phyloP scores from a whole-genome alignment of 2,888 invertebrate genomes.

The Eurytoma californica region DNA sequence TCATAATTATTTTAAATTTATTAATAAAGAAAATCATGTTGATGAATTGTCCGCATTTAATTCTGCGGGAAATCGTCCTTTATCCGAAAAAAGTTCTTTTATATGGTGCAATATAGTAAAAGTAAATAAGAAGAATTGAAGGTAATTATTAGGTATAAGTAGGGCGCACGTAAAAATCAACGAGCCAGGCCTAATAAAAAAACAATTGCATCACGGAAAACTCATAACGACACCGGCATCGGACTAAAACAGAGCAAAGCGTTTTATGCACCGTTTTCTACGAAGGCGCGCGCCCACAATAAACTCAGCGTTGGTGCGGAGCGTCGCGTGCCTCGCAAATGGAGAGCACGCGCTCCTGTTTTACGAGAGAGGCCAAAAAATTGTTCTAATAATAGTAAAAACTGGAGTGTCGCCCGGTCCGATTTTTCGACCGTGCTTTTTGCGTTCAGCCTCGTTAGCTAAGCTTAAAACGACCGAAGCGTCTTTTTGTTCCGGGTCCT shows the following conservation, averaged over 20 bases:
- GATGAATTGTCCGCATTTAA: no score
- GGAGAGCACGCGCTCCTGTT: constrained; percentile 58
- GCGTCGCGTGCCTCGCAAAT: constrained; percentile 60
- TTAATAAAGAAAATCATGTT: no score
- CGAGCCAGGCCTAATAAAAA: no score
- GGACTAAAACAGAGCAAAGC: background rate
- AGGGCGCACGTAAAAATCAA: no score
- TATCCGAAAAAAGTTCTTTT: background rate
- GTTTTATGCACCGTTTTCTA: constrained; percentile 42
- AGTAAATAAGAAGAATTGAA: no score
- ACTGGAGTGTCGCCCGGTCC: constrained; percentile 33
- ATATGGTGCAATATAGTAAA: no score
- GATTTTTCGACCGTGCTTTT: constrained; percentile 30
- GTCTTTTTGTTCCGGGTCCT: background rate
- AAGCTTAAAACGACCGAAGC: constrained; percentile 27
- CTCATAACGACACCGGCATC: no score
- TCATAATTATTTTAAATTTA: no score
- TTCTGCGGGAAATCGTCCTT: background rate
- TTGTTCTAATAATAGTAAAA: constrained; percentile 73
- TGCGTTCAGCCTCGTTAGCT: constrained; percentile 38
- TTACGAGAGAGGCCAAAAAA: constrained; percentile 65
- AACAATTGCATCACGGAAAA: no score
- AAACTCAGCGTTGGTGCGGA: constrained; percentile 58
- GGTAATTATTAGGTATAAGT: no score
- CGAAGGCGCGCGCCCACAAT: constrained; percentile 56